A percentile compares a stretch with the other conserved stretches of the same genome.
phyloP scores from a whole-genome alignment of 2,113 vertebrate species.

The Cygnus buccinator region DNA sequence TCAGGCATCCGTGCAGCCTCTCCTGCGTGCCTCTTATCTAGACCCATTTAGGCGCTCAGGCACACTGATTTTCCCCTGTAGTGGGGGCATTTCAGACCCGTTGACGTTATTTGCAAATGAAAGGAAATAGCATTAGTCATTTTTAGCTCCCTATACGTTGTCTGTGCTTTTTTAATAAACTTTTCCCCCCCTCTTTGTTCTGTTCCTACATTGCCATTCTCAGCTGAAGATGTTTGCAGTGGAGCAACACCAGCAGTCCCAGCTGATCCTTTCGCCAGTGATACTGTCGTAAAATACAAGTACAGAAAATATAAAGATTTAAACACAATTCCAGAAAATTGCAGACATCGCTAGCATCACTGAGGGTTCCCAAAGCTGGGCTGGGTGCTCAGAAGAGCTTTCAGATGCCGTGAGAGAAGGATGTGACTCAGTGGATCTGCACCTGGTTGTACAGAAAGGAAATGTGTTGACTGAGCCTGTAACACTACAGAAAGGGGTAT shows the following conservation, averaged over 20 bases:
- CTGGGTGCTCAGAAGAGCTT: not conserved
- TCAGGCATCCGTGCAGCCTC: not conserved
- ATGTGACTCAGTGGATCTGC: not conserved
- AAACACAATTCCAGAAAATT: not conserved
- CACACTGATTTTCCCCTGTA: not conserved
- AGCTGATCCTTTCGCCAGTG: rapidly evolving
- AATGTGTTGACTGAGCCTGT: not conserved
- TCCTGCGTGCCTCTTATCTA: not conserved
- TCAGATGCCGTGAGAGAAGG: not conserved
- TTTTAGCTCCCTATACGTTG: not conserved
- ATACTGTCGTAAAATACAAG: not conserved
- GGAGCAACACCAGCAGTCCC: not conserved
- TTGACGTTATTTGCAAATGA: not conserved
- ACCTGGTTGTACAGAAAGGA: not conserved
- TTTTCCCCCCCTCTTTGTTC: not conserved
- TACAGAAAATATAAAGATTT: not conserved
- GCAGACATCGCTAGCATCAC: not conserved
- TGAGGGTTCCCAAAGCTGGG: not conserved
- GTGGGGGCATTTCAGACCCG: not conserved
- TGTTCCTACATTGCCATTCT: not conserved
- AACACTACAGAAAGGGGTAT: too few relatives aligned
- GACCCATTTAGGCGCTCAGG: not conserved
- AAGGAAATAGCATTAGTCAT: not conserved
- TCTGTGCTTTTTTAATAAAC: not conserved
- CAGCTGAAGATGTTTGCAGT: not conserved